Evolutionary conservation across 2,113 vertebrate species (phyloP), one percentile per base, ranked within the genome.

Genomic region (Coracopsis vasa): DNA sequence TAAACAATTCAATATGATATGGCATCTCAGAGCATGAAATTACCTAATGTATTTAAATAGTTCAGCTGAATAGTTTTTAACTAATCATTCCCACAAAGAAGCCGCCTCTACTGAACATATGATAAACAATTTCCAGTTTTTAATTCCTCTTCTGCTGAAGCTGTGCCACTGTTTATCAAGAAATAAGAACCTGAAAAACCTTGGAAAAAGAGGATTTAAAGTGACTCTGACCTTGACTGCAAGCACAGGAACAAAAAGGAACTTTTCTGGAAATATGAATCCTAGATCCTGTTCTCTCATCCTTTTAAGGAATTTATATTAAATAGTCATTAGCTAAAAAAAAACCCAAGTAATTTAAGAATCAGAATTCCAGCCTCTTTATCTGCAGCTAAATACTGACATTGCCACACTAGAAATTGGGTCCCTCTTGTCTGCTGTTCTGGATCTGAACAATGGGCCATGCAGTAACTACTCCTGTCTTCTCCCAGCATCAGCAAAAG

Each of bases 381-480:
- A 23, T 28, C 47, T 65, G 27, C 29, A 90, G 15, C 13, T 83
- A 21, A 72, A 41, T 64, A 16, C 7, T 79, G 25, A 21, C 4
- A 28, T 7, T 62, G 31, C 17, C 6, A 37, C 10, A 54, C 5
- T 20, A 64, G 35, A 77, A 71, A 66, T 0, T 33, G 6, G 5
- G 20, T 53, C 21, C 3, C 7, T 35, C 16, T 56, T 74, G 21
- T 20, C 17, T 58, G 16, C 0, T 71, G 66, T 65, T 53, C 39
- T 27, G 12, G 12, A 31, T 15, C 20, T 62, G 70, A 86, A 8
- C 31, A 17, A 0, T 0, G 7, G 16, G 7, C 5, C 11, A 39
- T 47, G 23, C 29, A 85, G 23, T 16, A 37, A 24, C 21, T 37
- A 4, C n/a, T 88, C 41, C 50, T 74, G 31, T 11, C 7, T 72